Conservation (phyloP, 2,888 invertebrate species). For the Callimorpha dominula region DNA sequence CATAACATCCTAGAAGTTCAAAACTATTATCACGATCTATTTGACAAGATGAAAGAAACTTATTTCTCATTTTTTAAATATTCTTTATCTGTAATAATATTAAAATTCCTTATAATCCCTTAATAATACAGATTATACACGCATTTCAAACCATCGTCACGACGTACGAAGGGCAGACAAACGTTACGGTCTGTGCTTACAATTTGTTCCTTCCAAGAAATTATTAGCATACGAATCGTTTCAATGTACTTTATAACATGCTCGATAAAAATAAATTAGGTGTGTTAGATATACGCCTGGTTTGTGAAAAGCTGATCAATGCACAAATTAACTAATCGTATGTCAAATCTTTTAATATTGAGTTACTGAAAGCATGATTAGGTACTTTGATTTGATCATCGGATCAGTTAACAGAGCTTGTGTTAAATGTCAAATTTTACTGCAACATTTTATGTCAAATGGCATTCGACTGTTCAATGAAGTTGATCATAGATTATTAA, state of each 20-base stretch:
- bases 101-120: slow-evolving; percentile 8
- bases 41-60: background rate
- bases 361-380: no score
- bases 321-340: no score
- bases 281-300: background rate
- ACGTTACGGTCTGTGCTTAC: slow-evolving; percentile 41
- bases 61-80: background rate
- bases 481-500: no score
- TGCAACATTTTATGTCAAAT: no score
- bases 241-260: slow-evolving; percentile 19
- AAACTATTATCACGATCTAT: background rate
- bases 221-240: slow-evolving; percentile 50
- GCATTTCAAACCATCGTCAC: slow-evolving; percentile 28
- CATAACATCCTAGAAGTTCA: background rate
- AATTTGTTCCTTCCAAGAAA: slow-evolving; percentile 45
- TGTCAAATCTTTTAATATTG: no score
- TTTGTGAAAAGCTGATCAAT: no score
- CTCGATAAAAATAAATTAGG: slow-evolving; percentile 3
- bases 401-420: no score
- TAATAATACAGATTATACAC: slow-evolving; percentile 14
- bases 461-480: no score
- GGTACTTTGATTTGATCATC: no score
- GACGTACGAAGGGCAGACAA: slow-evolving; percentile 48
- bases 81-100: background rate
- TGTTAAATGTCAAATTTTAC: no score